Conservation (phyloP, 1,140 invertebrate genomes). For the Drosophila orena region DNA sequence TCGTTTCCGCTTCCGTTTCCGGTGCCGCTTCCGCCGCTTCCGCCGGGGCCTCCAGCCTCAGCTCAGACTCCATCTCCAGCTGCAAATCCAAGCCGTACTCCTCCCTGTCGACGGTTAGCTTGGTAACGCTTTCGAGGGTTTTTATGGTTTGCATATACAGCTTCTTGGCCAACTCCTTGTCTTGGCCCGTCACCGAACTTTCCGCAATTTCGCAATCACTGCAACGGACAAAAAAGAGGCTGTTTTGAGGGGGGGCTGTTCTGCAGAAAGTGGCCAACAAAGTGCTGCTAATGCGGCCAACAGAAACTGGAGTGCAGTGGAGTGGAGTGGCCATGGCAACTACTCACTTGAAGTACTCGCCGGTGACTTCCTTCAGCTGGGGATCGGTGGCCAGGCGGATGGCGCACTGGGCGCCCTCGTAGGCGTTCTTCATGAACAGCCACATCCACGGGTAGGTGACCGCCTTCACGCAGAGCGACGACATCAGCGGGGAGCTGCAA, state of each 20-base stretch:
- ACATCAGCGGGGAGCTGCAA: conserved; percentile 85
- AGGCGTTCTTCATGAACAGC: conserved; percentile 88
- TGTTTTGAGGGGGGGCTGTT: not conserved
- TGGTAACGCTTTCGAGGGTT: conserved; percentile 75
- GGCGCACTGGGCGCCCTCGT: conserved; percentile 89
- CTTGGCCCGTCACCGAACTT: conserved; percentile 85
- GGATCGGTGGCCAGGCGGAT: conserved; percentile 88
- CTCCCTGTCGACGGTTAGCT: conserved; percentile 77
- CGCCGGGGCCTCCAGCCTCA: conserved; percentile 32
- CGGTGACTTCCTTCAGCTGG: conserved; percentile 86
- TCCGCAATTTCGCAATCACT: conserved; percentile 87
- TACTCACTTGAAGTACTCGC: conserved; percentile 89
- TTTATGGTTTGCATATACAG: conserved; percentile 86
- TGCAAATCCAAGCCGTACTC: conserved; percentile 39
- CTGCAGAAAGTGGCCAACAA: conserved; percentile 45
- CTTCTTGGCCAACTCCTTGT: conserved; percentile 86
- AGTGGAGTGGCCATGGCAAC: conserved; percentile 41
- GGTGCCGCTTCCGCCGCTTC: conserved; percentile 25
- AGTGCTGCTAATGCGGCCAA: conserved; percentile 59
- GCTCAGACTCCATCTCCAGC: conserved; percentile 20
- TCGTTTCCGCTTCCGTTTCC: conserved; percentile 34
- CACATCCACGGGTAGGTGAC: conserved; percentile 88
- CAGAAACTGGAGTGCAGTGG: conserved; percentile 18
- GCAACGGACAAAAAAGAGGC: conserved; percentile 40
- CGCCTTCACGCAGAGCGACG: conserved; percentile 85